A percentile compares a stretch with the other conserved stretches of the same genome.
These are phyloP conservation scores for Mystacornis crossleyi DNA, from an alignment of 2,113 vertebrate species.

Conservation along the genomic window DNA sequence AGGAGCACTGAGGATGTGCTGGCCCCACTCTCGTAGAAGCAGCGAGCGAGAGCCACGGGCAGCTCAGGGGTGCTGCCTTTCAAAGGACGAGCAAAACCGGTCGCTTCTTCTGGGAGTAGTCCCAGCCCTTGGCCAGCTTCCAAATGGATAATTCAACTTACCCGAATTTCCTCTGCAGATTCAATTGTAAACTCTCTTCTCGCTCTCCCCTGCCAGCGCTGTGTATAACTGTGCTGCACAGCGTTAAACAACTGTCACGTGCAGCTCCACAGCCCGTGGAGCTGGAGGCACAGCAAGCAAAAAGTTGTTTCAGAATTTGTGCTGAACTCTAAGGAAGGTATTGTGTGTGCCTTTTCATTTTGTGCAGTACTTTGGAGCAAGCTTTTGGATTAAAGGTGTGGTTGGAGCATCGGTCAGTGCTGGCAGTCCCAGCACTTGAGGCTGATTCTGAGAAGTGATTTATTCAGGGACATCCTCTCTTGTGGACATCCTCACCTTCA, in stretches of 20 bases:
- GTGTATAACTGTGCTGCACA: background rate
- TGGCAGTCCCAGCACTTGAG: background rate
- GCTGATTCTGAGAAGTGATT: background rate
- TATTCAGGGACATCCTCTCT: background rate
- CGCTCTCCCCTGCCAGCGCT: background rate
- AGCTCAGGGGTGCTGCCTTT: background rate
- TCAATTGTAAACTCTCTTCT: slow-evolving; percentile 34
- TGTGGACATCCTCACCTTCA: background rate
- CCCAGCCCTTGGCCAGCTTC: slow-evolving; percentile 21
- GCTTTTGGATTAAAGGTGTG: background rate
- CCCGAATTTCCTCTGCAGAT: slow-evolving; percentile 49
- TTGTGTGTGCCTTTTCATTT: background rate
- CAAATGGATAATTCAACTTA: slow-evolving; percentile 50
- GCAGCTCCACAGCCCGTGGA: background rate
- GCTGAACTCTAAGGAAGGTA: background rate
- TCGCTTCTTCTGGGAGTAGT: background rate
- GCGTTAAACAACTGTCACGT: background rate
- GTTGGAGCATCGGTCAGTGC: background rate
- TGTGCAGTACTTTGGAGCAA: background rate
- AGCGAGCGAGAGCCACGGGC: fast-evolving
- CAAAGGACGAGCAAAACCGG: background rate
- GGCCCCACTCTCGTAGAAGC: background rate
- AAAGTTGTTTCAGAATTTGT: background rate
- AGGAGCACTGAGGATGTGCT: background rate
- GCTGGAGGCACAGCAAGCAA: background rate